Evolutionary conservation across 2,113 vertebrate species (phyloP).

Genomic region (Greenwoodochromis staneri): DNA sequence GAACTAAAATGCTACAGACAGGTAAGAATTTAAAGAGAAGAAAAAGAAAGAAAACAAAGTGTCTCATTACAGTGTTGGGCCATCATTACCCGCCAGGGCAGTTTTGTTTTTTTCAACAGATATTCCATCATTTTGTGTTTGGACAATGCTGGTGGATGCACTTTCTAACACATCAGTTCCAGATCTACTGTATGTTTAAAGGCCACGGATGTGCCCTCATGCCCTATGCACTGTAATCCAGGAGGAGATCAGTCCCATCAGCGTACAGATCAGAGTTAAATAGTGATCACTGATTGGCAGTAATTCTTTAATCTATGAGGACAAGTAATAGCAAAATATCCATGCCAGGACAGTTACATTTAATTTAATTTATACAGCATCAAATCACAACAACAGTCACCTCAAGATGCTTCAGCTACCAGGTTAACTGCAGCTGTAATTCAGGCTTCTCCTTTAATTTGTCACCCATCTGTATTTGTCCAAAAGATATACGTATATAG

Average conservation of each 20-base stretch:
- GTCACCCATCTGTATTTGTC: neutral
- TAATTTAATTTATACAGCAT: neutral
- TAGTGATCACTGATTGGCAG: neutral
- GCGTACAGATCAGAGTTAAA: neutral
- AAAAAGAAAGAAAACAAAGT: neutral
- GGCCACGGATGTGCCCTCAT: neutral
- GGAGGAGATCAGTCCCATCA: neutral
- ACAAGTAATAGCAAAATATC: neutral
- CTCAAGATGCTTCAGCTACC: neutral
- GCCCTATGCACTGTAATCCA: fast-evolving
- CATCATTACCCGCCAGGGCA: neutral
- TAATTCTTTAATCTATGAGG: neutral
- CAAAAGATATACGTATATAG: neutral
- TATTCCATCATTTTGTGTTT: neutral
- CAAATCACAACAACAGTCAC: neutral
- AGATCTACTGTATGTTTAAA: neutral
- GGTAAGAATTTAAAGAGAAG: neutral
- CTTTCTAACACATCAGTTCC: neutral
- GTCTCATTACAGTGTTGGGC: neutral
- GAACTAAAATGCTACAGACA: neutral
- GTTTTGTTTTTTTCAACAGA: neutral
- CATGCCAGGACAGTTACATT: neutral
- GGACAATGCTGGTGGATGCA: neutral
- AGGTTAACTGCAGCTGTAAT: neutral
- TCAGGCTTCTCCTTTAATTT: neutral